Base-by-base conservation (phyloP, 2,797 vertebrate species). In the Bradypodion ventrale region DNA sequence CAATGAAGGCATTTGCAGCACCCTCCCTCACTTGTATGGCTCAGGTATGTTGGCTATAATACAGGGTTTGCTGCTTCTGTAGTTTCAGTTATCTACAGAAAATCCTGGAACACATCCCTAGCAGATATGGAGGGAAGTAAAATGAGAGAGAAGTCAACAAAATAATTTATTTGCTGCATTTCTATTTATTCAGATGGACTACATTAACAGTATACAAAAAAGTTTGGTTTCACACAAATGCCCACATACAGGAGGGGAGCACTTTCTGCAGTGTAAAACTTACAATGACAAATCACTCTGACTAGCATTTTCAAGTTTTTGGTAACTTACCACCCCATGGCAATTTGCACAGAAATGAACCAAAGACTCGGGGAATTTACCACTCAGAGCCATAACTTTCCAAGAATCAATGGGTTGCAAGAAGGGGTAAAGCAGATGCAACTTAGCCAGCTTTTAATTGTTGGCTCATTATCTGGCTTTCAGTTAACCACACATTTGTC, bases 381-480 rank as follows among this genome's bases (percentile, higher is more conserved):
- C 29, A 75, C 49, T 13, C 49, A 69, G 44, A 75, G n/a, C 78
- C 37, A 75, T 44, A 59, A 29, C 21, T 80, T 68, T 72, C 49
- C 62, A 75, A 29, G 15, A 75, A 49, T 46, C 70, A 2, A 80
- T 52, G 21, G 62, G 46, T 80, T 46, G 29, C 62, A 59, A 72
- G 77, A 37, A 42, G n/a, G 46, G 35, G 42, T 13, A 62, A 56
- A 3, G 13, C 46, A 74, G 78, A 32, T 79, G 77, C 62, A 80
- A 32, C 37, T 62, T 35, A 44, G 70, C 46, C 46, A 75, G 70
- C 12, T 49, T 75, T 63, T 78, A 59, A 70, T 80, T 75, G 12
- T 80, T 75, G 46, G 78, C 37, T 80, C 83, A 80, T 66, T 60
- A 85, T 29, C 16, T 66, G 62, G 60, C 78, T 80, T 85, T 46